A percentile compares a stretch with the other conserved stretches of the same genome.
Evolutionary conservation across 53 echinoderm and acorn worm genomes (phyloP).

Genomic region (Antedon mediterranea): DNA sequence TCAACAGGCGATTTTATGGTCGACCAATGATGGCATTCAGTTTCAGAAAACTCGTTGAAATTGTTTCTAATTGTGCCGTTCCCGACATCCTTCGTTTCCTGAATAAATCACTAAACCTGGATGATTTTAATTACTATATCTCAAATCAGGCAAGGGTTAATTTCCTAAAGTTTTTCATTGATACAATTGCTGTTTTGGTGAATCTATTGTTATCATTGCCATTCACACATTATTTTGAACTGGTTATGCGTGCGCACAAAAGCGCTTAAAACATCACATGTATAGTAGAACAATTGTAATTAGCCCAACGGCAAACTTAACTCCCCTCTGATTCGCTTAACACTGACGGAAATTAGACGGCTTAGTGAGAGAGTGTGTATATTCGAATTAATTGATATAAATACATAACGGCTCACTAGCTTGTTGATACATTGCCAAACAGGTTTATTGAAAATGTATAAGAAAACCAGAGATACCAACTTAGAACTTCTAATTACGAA

Average conservation of each 20-base stretch:
- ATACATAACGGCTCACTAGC: background rate
- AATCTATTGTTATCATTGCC: background rate
- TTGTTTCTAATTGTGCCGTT: background rate
- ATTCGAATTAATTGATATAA: background rate
- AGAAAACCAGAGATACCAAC: background rate
- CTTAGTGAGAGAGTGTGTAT: background rate
- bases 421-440: background rate
- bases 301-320: background rate
- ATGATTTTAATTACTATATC: background rate
- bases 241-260: background rate
- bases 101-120: background rate
- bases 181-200: slow-evolving; percentile 1
- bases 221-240: background rate
- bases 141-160: background rate
- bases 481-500: background rate
- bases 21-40: background rate
- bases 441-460: background rate
- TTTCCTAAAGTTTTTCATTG: background rate
- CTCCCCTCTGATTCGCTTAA: background rate
- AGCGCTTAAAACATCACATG: background rate
- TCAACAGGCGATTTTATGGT: background rate
- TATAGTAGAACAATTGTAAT: background rate
- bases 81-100: background rate
- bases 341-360: background rate
- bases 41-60: background rate